These are phyloP conservation scores for Calypte anna DNA, from an alignment of 2,113 vertebrate genomes.

Conservation along the genomic window DNA sequence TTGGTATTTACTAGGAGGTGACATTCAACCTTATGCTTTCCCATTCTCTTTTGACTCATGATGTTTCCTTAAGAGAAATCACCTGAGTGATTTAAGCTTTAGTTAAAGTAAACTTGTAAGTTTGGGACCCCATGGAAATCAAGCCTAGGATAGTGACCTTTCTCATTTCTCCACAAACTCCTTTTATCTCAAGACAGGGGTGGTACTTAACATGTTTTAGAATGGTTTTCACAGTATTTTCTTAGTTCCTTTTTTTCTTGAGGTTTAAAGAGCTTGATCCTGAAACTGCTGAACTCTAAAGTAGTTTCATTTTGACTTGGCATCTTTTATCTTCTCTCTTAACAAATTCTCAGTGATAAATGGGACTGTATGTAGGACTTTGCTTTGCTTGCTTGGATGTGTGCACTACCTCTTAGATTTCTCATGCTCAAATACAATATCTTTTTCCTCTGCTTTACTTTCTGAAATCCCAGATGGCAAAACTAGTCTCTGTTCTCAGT, in stretches of 20 bases:
- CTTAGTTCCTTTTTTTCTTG: background rate
- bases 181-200: background rate
- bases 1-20: conserved; percentile 11
- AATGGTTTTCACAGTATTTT: background rate
- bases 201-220: background rate
- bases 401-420: background rate
- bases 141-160: background rate
- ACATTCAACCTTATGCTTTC: background rate
- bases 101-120: background rate
- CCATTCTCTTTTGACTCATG: background rate
- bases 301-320: background rate
- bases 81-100: background rate
- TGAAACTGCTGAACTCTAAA: background rate
- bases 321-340: background rate
- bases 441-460: background rate
- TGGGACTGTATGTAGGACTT: background rate
- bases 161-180: background rate
- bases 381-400: background rate
- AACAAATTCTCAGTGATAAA: background rate
- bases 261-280: background rate
- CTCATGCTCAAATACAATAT: background rate
- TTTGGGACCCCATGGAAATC: background rate
- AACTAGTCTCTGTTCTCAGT: background rate
- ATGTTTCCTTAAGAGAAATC: background rate
- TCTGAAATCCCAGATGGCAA: background rate